Conservation (phyloP, 1,140 invertebrate genomes). For the Drosophila biarmipes region DNA sequence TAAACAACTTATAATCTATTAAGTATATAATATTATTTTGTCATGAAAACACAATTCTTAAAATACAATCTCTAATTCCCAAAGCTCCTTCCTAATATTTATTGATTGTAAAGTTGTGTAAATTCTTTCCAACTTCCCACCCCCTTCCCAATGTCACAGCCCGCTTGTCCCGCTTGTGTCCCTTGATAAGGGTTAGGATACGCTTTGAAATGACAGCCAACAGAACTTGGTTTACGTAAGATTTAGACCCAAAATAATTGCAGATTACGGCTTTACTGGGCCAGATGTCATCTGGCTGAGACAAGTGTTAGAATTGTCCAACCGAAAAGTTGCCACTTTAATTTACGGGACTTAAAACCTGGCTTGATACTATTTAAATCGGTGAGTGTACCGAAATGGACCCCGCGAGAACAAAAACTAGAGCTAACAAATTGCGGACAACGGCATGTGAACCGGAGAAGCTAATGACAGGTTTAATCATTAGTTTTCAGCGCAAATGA, state of each 20-base stretch:
- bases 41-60: no score
- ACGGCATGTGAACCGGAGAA: constrained; percentile 14
- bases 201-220: constrained; percentile 13
- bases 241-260: background rate
- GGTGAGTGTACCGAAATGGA: background rate
- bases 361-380: constrained; percentile 8
- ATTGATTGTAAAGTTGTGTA: constrained; percentile 16
- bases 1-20: no score
- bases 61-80: no score
- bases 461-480: constrained; percentile 48
- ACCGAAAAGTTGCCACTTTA: background rate
- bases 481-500: constrained; percentile 44
- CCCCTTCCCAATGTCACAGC: constrained; percentile 24
- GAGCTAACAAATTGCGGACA: background rate
- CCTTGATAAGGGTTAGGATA: constrained; percentile 42
- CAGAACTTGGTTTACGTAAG: constrained; percentile 29
- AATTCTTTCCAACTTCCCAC: constrained; percentile 9
- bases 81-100: background rate
- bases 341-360: background rate
- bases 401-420: constrained; percentile 4
- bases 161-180: constrained; percentile 34
- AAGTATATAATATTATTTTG: no score
- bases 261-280: background rate
- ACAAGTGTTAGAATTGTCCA: background rate
- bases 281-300: background rate